Base-by-base conservation (phyloP, 1,140 invertebrate genomes). In the Carposina sasakii region DNA sequence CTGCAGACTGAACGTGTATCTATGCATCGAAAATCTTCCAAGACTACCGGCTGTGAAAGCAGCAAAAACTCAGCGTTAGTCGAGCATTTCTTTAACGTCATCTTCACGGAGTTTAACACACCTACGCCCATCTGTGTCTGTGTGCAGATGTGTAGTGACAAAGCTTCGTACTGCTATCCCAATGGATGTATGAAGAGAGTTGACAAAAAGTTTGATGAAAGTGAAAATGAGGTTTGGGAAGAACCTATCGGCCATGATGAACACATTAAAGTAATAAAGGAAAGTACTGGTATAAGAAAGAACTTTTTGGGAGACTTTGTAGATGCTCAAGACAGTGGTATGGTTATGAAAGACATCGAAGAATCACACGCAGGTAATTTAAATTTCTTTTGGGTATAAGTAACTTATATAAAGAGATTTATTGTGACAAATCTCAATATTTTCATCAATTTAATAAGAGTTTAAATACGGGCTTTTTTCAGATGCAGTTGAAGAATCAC, bases 161-260 rank as follows among this genome's bases (percentile, higher is more conserved):
- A 71, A 33, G 51, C 78, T 0, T 72, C 69, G 0, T 82, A 82
- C 48, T 82, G 78, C 46, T 82, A 79, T 13, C 78, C 78, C 0
- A 78, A 73, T 44, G 71, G 76, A n/a, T 82, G 78, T 42, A 56
- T 76, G 2, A 70, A 62, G 40, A 62, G 39, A 46, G 22, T 41
- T n/a, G 60, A 65, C 56, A 57, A 23, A 48, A 26, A 24, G 46
- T n/a, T 28, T 28, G 12, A 28, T 12, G 24, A 28, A 6, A 5
- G 12, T 6, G 6, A 28, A 28, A 28, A 28, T 28, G 12, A 28
- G 12, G 24, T 28, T 28, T 6, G 24, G 6, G 12, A 28, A 12
- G 6, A 5, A 6, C 24, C 12, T 28, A 6, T 28, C 12, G 12
- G 12, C 24, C 12, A 28, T 12, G 6, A 6, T 28, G 24, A 28